These are phyloP conservation scores for Lasioglossum marginatum DNA, from an alignment of 2,888 invertebrate species.

Conservation along the genomic window DNA sequence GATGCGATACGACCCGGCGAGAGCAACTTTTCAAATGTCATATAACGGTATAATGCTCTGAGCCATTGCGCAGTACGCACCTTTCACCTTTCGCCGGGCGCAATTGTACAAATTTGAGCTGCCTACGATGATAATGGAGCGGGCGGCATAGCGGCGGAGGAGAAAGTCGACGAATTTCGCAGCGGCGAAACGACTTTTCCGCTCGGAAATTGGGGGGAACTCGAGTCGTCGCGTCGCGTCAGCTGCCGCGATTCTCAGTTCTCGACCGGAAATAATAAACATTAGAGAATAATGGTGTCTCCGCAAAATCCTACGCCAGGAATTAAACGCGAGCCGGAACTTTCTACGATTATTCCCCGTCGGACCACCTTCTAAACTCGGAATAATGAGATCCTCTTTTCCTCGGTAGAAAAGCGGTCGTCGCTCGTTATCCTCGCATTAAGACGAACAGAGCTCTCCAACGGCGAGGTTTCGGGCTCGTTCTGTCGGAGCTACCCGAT, in stretches of 20 bases:
- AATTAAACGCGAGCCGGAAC: background rate
- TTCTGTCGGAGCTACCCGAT: background rate
- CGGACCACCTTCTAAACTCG: background rate
- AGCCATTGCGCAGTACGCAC: constrained; percentile 23
- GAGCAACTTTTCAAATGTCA: constrained; percentile 29
- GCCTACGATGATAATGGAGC: constrained; percentile 49
- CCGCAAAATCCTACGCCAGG: background rate
- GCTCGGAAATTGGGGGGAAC: constrained; percentile 26
- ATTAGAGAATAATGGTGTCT: constrained; percentile 6
- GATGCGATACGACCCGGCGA: background rate
- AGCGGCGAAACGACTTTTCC: constrained; percentile 22
- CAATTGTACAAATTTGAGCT: constrained; percentile 50
- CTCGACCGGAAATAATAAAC: constrained; percentile 16
- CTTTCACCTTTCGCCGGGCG: constrained; percentile 63
- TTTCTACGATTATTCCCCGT: constrained; percentile 17
- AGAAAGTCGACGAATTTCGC: constrained; percentile 58
- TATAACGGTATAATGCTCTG: constrained; percentile 34
- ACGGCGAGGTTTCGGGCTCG: background rate
- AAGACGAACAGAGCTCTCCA: background rate
- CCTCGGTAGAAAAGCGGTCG: background rate
- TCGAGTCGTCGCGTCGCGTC: background rate
- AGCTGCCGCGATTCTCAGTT: background rate
- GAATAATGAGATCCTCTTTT: background rate
- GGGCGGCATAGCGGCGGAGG: constrained; percentile 5
- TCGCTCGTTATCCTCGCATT: background rate